phyloP scores from a whole-genome alignment of 2,888 invertebrate species.

The Lypha dubia region DNA sequence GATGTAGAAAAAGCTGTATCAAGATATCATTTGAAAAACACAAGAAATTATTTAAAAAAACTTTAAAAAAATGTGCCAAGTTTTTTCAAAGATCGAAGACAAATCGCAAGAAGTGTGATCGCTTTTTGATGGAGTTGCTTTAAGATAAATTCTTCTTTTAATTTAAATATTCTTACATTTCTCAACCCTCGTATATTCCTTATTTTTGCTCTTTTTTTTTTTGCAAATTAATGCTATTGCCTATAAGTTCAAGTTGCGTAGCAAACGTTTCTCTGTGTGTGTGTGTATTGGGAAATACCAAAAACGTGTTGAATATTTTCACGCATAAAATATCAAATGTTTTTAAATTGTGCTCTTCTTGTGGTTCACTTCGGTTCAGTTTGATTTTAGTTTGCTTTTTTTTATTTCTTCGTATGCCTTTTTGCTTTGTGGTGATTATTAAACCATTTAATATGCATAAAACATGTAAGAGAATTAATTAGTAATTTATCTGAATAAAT shows the following conservation, averaged over 20 bases:
- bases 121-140: too few species aligned
- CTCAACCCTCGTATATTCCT: conserved; percentile 11
- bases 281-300: conserved; percentile 63
- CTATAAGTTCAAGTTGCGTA: conserved; percentile 14
- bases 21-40: too few species aligned
- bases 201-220: too few species aligned
- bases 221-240: conserved; percentile 15
- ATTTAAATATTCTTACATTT: background rate
- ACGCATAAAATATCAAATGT: conserved; percentile 67
- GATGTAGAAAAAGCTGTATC: too few species aligned
- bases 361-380: background rate
- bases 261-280: too few species aligned
- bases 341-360: conserved; percentile 22
- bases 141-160: too few species aligned
- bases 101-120: too few species aligned
- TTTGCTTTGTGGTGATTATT: conserved; percentile 58
- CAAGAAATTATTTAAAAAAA: too few species aligned
- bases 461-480: conserved; percentile 69
- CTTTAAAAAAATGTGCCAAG: too few species aligned
- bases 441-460: conserved; percentile 67
- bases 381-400: background rate
- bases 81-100: too few species aligned
- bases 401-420: background rate
- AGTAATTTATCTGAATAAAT: conserved; percentile 50
- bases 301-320: conserved; percentile 71